Conservation (phyloP, 2,888 invertebrate genomes). For the Napeogenes sylphis region DNA sequence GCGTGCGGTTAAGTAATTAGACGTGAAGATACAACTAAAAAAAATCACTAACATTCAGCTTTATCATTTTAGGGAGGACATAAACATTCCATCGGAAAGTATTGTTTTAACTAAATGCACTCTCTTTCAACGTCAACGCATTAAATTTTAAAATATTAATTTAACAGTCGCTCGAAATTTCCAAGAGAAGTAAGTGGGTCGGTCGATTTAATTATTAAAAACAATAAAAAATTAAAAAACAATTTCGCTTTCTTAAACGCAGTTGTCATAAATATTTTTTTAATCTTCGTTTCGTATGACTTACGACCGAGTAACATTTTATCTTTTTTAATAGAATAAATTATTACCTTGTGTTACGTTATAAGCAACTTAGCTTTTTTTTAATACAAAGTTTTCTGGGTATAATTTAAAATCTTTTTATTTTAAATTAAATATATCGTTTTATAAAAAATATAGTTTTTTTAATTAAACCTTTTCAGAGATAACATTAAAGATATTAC, state of each 20-base stretch:
- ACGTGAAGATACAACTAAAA: too few relatives aligned
- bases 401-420: neutral
- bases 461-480: constrained; percentile 15
- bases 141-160: neutral
- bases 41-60: too few relatives aligned
- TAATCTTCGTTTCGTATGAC: constrained; percentile 18
- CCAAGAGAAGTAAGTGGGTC: constrained; percentile 2
- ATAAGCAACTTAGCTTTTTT: too few relatives aligned
- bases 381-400: neutral
- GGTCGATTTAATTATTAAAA: constrained; percentile 15
- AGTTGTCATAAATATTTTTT: constrained; percentile 28
- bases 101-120: too few relatives aligned
- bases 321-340: too few relatives aligned
- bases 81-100: too few relatives aligned
- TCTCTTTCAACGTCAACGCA: too few relatives aligned
- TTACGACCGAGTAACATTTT: neutral
- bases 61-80: too few relatives aligned
- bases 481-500: constrained; percentile 28
- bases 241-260: constrained; percentile 22
- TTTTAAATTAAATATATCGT: neutral
- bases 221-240: constrained; percentile 28
- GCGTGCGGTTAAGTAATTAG: too few relatives aligned
- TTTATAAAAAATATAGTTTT: neutral
- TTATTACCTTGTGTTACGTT: too few relatives aligned
- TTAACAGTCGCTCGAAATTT: constrained; percentile 1